These are phyloP conservation scores for Oncorhynchus clarkii DNA, from an alignment of 2,113 vertebrate species.

Conservation along the genomic window DNA sequence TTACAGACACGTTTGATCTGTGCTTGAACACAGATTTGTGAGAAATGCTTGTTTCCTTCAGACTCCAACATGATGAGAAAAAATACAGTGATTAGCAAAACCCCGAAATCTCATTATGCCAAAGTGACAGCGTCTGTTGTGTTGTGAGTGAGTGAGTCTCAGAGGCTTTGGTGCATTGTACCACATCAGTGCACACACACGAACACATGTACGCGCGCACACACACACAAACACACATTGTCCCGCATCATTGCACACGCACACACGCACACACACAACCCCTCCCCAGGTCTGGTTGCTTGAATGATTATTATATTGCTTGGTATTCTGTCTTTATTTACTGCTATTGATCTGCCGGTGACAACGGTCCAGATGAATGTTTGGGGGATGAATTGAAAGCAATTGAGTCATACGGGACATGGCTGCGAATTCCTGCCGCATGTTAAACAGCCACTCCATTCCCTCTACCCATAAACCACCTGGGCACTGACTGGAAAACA, in stretches of 20 bases:
- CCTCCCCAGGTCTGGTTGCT: conserved; percentile 25
- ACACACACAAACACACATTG: neutral
- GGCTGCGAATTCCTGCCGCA: conserved; percentile 41
- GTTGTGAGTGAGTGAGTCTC: conserved; percentile 5
- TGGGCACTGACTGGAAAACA: conserved; percentile 52
- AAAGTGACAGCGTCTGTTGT: conserved; percentile 30
- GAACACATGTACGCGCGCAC: neutral
- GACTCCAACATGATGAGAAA: conserved; percentile 43
- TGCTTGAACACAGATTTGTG: conserved; percentile 58
- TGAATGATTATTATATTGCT: conserved; percentile 53
- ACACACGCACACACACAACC: neutral
- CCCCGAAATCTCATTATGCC: conserved; percentile 58
- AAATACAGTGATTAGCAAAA: conserved; percentile 54
- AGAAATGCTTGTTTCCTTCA: conserved; percentile 34
- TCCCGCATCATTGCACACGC: neutral
- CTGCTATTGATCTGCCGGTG: conserved; percentile 63
- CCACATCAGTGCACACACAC: conserved; percentile 4
- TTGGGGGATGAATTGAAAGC: conserved; percentile 60
- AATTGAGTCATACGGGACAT: conserved; percentile 62
- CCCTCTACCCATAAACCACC: conserved; percentile 53
- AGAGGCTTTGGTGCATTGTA: neutral
- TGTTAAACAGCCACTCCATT: conserved; percentile 55
- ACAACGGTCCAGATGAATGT: conserved; percentile 61
- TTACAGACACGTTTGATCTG: conserved; percentile 59
- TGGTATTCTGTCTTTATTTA: conserved; percentile 68